Evolutionary conservation across 2,888 invertebrate species (phyloP), one percentile per base, ranked within the genome.

Genomic region (Drosophila phalerata): DNA sequence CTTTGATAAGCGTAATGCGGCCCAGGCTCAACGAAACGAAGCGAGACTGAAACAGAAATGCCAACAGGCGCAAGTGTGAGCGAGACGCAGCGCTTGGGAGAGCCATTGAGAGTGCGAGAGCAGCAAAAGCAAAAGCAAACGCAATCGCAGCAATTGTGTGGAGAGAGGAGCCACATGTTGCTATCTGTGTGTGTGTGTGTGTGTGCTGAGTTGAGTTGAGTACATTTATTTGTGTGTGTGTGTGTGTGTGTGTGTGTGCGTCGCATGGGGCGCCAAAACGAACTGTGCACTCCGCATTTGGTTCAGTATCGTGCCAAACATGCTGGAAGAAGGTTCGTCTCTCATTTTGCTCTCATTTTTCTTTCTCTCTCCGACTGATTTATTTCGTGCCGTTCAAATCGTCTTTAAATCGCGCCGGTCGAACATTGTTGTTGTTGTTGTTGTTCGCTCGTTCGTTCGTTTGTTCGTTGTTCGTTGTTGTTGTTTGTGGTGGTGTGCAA

Each of bases 261-360:
- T 88, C 55, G 86, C 71, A 67, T 72, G 86, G 87, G 78, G 81
- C 84, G 86, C 86, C 88, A 81, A 81, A 82, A 82, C 82, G 73
- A 68, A 28, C 55, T 57, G 67, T 65, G 32, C 70, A 71, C 75
- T 74, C 60, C 56, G 79, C 57, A 47, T 57, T 62, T 56, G 56
- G 42, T 80, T 89, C 75, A 90, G 90, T 90, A 84, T 88, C 85
- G 85, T 88, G 76, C 77, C 79, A 87, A 90, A 78, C 90, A 90
- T 90, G 90, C 84, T 90, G 82, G 91, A 91, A 81, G 91, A 91
- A 91, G 91, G 91, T 91, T 91, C 81, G 91, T 91, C 52, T 62
- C 60, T 71, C 77, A 79, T 60, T 65, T 67, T 28, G 28, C 28
- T 28, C 28, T 28, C 28, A 28, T 8, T 28, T 61, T 30, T 63